phyloP scores from a whole-genome alignment of 2,888 invertebrate genomes.

The Clistopyga incitator region DNA sequence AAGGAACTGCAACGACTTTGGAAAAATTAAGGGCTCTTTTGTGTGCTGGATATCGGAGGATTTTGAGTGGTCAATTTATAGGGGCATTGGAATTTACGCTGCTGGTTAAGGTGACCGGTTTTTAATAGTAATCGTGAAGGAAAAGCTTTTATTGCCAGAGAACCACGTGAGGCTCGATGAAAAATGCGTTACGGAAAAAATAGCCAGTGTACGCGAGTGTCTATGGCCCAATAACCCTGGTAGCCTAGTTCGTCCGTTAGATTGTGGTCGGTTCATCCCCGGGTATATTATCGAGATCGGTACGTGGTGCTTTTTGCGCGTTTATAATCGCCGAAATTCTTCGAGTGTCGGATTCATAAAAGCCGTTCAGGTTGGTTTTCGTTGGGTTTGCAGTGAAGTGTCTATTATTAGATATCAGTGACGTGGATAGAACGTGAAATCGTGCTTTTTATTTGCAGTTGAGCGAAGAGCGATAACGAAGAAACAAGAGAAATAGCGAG shows the following conservation, averaged over 20 bases:
- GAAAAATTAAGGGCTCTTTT: constrained; percentile 3
- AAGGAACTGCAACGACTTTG: constrained; percentile 21
- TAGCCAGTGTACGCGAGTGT: constrained; percentile 61
- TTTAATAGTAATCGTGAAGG: not conserved
- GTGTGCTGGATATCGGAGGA: constrained; percentile 17
- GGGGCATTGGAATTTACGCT: not conserved
- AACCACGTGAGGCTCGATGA: constrained; percentile 10
- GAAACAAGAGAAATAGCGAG: constrained; percentile 2
- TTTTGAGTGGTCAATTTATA: constrained; percentile 1
- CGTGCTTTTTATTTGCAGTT: constrained; percentile 55
- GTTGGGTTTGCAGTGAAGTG: constrained; percentile 51
- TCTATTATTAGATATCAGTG: constrained; percentile 46
- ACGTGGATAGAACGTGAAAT: constrained; percentile 46
- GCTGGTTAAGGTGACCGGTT: constrained; percentile 28
- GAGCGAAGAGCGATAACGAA: constrained; percentile 12
- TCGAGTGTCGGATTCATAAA: constrained; percentile 38
- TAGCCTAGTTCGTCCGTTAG: constrained; percentile 59
- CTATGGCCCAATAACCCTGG: constrained; percentile 56
- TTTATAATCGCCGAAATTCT: not conserved
- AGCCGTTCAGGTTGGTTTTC: constrained; percentile 33
- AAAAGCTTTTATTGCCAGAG: constrained; percentile 1
- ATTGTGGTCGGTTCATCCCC: constrained; percentile 48
- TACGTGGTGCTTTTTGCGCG: constrained; percentile 55
- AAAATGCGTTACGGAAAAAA: constrained; percentile 21
- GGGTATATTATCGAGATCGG: constrained; percentile 53